Evolutionary conservation across 2,797 vertebrate species (phyloP), one percentile per base, ranked within the genome.

Genomic region (Sarcophilus harrisii): DNA sequence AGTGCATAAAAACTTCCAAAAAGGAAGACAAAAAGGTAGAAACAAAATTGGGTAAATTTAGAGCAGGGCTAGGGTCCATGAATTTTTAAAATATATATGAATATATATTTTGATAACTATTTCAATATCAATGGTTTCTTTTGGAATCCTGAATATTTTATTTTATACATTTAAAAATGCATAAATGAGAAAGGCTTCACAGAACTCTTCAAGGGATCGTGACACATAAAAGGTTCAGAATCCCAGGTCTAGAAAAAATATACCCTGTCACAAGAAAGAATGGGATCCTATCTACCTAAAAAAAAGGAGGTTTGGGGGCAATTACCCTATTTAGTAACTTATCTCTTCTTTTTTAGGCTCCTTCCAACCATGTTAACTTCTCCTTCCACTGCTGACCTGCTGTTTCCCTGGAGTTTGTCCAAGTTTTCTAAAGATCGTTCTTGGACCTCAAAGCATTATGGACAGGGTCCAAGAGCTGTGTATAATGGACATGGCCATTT

Each of bases 331-430:
- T 24, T 81, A 81, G 21, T 45, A 45, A 45, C 21, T 18, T 81
- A 81, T 21, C 38, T 81, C 38, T 81, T 81, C 38, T 81, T 8
- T 3, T 18, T 81, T 81, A 81, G 73, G 73, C 8, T 45, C 38
- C 38, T 87, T 87, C 73, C 38, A 87, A 87, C 24, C 38, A 87
- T 12, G 96, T 93, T 60, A 93, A 60, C 92, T 94, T 94, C 92
- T 90, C 92, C 90, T 93, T 81, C 52, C 81, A 91, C 16, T 21
- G 87, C 57, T 96, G 87, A 96, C 57, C 73, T 96, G 92, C 90
- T 95, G 91, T 58, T 97, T 94, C 62, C 52, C 59, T 97, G 94
- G 93, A 97, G 32, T 92, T 57, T 54, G 73, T 95, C 91, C 94
- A 94, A 94, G 81, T 27, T 30, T 58, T 93, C 92, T 94, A 89